A percentile compares a stretch with the other conserved stretches of the same genome.
phyloP scores from a whole-genome alignment of 2,113 vertebrate species.

The Pangasianodon hypophthalmus region DNA sequence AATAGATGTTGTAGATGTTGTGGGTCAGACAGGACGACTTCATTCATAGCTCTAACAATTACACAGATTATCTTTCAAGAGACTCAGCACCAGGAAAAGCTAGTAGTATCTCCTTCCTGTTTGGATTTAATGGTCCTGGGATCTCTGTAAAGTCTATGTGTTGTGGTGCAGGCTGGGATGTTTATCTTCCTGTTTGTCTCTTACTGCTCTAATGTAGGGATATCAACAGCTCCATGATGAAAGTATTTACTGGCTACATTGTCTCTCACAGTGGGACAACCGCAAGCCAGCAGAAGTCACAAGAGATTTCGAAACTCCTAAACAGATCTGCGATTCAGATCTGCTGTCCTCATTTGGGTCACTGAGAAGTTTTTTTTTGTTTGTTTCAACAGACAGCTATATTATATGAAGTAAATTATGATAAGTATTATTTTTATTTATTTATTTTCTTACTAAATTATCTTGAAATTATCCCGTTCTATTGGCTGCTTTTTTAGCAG shows the following conservation, averaged over 20 bases:
- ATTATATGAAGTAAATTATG: neutral
- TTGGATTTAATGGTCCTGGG: constrained; percentile 41
- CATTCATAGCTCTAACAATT: constrained; percentile 53
- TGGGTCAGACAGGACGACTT: neutral
- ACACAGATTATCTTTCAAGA: constrained; percentile 56
- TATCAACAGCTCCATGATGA: constrained; percentile 3
- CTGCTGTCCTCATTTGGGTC: constrained; percentile 5
- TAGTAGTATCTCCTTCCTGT: constrained; percentile 62
- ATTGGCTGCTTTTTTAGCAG: neutral
- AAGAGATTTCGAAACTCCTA: neutral
- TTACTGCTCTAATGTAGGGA: neutral
- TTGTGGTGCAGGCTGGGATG: neutral
- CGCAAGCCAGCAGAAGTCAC: neutral
- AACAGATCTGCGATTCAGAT: constrained; percentile 23
- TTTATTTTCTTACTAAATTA: neutral
- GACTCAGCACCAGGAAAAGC: constrained; percentile 42
- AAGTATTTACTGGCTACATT: constrained; percentile 1
- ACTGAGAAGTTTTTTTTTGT: neutral
- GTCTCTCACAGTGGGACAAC: neutral
- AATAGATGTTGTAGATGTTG: neutral
- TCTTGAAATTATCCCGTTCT: neutral
- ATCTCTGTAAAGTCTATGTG: neutral
- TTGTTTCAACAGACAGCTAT: neutral
- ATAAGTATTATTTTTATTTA: neutral
- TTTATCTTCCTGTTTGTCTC: constrained; percentile 28